These are phyloP conservation scores for Ceratotherium simum DNA, from an alignment of 2,113 vertebrate genomes.

Conservation along the genomic window DNA sequence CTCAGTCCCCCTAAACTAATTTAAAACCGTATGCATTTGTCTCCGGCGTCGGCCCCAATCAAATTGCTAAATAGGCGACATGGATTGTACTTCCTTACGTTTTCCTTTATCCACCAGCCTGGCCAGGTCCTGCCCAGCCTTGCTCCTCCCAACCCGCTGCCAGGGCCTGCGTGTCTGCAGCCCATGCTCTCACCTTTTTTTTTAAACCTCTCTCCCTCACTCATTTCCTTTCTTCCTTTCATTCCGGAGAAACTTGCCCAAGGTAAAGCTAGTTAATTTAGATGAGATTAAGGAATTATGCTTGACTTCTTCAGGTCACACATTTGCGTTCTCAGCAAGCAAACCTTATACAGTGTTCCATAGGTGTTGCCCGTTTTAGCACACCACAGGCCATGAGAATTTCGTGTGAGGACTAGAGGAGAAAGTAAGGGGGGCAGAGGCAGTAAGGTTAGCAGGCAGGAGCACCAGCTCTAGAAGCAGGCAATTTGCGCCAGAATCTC, in stretches of 20 bases:
- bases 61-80: background rate
- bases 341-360: too few species aligned
- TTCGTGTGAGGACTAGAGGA: background rate
- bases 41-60: background rate
- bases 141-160: rapidly evolving
- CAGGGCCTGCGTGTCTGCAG: rapidly evolving
- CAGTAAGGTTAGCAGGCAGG: rapidly evolving
- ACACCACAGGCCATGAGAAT: background rate
- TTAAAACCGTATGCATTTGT: conserved; percentile 28
- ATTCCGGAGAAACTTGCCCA: background rate
- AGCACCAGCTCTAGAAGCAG: background rate
- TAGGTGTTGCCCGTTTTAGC: background rate
- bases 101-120: background rate
- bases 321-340: background rate
- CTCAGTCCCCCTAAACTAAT: conserved; percentile 16
- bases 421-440: background rate
- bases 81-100: background rate
- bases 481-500: rapidly evolving
- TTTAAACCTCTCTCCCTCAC: background rate
- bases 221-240: background rate
- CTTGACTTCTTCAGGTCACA: background rate
- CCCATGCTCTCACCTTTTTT: background rate
- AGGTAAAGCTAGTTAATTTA: background rate
- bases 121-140: background rate
- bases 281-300: background rate